Conservation (phyloP, 2,888 invertebrate species). For the Sarcophaga variegata region DNA sequence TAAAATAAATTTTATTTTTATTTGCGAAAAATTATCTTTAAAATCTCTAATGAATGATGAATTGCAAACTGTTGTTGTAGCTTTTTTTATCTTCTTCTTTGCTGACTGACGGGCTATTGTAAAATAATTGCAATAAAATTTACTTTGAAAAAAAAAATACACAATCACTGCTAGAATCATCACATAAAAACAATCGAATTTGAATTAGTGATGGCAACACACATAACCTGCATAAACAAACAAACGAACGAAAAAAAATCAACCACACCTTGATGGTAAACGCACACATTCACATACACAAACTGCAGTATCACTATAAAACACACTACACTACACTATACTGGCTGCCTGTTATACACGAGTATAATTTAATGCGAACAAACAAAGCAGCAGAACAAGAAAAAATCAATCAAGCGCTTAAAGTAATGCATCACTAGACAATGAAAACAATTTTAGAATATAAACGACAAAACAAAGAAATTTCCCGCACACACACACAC, state of each 20-base stretch:
- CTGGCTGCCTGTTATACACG: not conserved
- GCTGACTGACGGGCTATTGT: not conserved
- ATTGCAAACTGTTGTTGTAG: constrained; percentile 33
- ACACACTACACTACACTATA: not conserved
- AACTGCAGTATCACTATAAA: constrained; percentile 16
- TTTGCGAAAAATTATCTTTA: constrained; percentile 29
- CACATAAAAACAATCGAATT: constrained; percentile 36
- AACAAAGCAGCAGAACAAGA: constrained; percentile 52
- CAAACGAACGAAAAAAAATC: not conserved
- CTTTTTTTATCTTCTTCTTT: not conserved
- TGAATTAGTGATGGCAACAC: constrained; percentile 32
- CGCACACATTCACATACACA: constrained; percentile 8
- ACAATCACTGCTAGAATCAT: constrained; percentile 30
- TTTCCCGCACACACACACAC: not conserved
- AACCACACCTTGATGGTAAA: constrained; percentile 51
- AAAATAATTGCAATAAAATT: constrained; percentile 40
- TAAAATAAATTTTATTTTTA: constrained; percentile 39
- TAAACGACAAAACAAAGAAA: constrained; percentile 28
- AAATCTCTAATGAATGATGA: constrained; percentile 34
- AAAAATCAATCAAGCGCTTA: constrained; percentile 72
- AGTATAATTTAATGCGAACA: constrained; percentile 20
- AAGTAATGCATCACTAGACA: constrained; percentile 68
- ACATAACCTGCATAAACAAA: not conserved
- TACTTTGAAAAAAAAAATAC: constrained; percentile 19
- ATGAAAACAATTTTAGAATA: constrained; percentile 54